These are phyloP conservation scores for Motacilla tschutschensis DNA, from an alignment of 2,113 vertebrate genomes.

Conservation along the genomic window DNA sequence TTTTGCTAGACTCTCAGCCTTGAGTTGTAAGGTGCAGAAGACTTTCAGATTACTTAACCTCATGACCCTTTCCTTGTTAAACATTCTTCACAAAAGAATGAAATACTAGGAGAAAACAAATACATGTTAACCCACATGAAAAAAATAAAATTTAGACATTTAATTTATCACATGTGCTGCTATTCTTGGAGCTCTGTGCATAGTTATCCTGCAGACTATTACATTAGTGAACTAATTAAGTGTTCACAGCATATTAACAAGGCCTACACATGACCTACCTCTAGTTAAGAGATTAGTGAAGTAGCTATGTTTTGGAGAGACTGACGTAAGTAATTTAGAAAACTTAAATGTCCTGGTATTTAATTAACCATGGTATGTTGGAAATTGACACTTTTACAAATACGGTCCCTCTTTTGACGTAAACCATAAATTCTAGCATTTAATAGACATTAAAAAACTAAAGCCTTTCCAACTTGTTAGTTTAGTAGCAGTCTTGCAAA, in stretches of 20 bases:
- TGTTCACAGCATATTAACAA: constrained; percentile 41
- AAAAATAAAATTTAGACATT: constrained; percentile 74
- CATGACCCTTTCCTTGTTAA: constrained; percentile 61
- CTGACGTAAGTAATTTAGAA: constrained; percentile 6
- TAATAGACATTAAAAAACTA: neutral
- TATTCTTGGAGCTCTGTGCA: constrained; percentile 69
- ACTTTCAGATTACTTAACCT: constrained; percentile 37
- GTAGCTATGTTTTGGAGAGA: constrained; percentile 42
- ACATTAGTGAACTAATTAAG: constrained; percentile 31
- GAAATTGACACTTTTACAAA: constrained; percentile 39
- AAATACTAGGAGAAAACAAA: constrained; percentile 59
- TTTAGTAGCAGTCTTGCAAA: neutral
- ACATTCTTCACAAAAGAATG: constrained; percentile 54
- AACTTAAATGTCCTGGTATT: constrained; percentile 24
- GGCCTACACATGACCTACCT: constrained; percentile 63
- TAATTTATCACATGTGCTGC: constrained; percentile 73
- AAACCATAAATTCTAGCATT: neutral
- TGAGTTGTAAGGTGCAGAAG: constrained; percentile 56
- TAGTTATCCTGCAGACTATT: constrained; percentile 42
- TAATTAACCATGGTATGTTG: constrained; percentile 33
- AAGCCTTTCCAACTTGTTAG: neutral
- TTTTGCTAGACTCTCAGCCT: constrained; percentile 53
- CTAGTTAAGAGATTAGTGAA: constrained; percentile 50
- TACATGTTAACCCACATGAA: constrained; percentile 67
- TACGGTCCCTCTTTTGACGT: neutral